phyloP scores from a whole-genome alignment of 2,888 invertebrate genomes.

The Catocala fraxini region DNA sequence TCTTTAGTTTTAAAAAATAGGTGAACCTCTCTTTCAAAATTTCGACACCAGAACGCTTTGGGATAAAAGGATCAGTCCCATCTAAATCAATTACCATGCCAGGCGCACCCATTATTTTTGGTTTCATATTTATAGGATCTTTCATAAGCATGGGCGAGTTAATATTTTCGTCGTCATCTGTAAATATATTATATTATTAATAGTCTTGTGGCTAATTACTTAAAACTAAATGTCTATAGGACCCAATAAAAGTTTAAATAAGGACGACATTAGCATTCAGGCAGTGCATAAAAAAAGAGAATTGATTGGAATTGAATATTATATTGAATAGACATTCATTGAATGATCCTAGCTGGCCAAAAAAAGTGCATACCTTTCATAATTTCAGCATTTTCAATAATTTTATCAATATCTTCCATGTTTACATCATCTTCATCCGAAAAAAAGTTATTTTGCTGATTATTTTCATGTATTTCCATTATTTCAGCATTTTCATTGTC shows the following conservation, averaged over 20 bases:
- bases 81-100: constrained; percentile 82
- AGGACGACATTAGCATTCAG: too few relatives aligned
- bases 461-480: constrained; percentile 48
- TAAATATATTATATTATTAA: constrained; percentile 21
- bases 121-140: constrained; percentile 59
- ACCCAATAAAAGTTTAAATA: too few relatives aligned
- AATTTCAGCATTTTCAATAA: constrained; percentile 75
- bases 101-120: constrained; percentile 83
- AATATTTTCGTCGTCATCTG: constrained; percentile 49
- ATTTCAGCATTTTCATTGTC: constrained; percentile 21
- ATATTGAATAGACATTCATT: too few relatives aligned
- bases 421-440: constrained; percentile 71
- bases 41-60: constrained; percentile 88
- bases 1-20: constrained; percentile 88
- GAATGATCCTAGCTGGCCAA: not conserved
- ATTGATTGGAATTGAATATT: too few relatives aligned
- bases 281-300: too few relatives aligned
- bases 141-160: constrained; percentile 59
- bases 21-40: constrained; percentile 91
- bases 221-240: too few relatives aligned
- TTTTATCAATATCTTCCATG: constrained; percentile 73
- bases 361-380: constrained; percentile 56
- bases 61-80: constrained; percentile 49
- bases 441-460: constrained; percentile 50
- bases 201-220: too few relatives aligned